phyloP scores from a whole-genome alignment of 2,888 invertebrate genomes.

The Troglohyphantes excavatus region DNA sequence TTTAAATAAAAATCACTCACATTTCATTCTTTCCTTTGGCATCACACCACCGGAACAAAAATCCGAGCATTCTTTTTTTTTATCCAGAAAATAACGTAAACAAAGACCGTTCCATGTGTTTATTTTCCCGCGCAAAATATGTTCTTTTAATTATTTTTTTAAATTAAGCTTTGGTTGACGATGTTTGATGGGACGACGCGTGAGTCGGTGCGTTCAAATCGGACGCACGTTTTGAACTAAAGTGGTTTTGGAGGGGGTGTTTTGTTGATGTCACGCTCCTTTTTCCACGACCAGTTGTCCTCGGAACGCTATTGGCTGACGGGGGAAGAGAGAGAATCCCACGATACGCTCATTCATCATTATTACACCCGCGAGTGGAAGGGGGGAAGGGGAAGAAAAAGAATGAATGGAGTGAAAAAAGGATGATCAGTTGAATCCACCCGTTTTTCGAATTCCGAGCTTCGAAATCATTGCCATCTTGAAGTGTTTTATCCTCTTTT shows the following conservation, averaged over 20 bases:
- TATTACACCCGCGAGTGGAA: not conserved
- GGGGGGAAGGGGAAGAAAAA: not conserved
- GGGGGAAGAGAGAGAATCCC: not conserved
- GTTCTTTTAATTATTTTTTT: too few relatives aligned
- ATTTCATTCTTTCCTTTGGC: not conserved
- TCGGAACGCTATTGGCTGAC: slow-evolving; percentile 65
- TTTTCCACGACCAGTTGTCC: slow-evolving; percentile 49
- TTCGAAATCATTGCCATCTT: not conserved
- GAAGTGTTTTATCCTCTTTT: not conserved
- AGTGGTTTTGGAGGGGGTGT: slow-evolving; percentile 42
- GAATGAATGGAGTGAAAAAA: slow-evolving; percentile 3
- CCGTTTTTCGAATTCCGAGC: slow-evolving; percentile 22
- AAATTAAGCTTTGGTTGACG: too few relatives aligned
- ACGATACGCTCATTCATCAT: slow-evolving; percentile 64
- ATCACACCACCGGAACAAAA: not conserved
- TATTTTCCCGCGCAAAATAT: too few relatives aligned
- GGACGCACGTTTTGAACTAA: slow-evolving; percentile 69
- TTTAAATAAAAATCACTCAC: not conserved
- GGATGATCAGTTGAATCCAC: slow-evolving; percentile 13
- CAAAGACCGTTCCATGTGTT: too few relatives aligned
- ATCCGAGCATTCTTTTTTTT: not conserved
- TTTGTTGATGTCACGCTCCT: slow-evolving; percentile 58
- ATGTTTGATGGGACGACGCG: too few relatives aligned
- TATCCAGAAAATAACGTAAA: too few relatives aligned
- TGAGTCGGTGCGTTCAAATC: slow-evolving; percentile 21